A percentile compares a stretch with the other conserved stretches of the same genome.
These are phyloP conservation scores for Bugula neritina DNA, from an alignment of 2,888 invertebrate species.

Conservation along the genomic window DNA sequence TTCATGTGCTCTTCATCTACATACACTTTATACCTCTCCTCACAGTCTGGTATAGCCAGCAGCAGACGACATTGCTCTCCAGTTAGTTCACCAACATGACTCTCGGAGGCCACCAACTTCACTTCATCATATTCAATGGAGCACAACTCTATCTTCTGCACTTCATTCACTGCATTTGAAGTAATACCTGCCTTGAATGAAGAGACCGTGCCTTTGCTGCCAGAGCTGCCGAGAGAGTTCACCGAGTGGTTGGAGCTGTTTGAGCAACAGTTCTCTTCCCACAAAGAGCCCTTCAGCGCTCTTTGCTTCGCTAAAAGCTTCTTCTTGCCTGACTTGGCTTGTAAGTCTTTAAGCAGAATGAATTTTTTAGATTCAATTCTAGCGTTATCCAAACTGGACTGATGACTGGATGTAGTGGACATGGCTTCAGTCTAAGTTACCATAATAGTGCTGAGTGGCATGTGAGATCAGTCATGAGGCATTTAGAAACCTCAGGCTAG, in stretches of 20 bases:
- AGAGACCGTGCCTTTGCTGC: conserved; percentile 2
- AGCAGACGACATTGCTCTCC: conserved; percentile 22
- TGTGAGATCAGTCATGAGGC: no score
- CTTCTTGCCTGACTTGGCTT: neutral
- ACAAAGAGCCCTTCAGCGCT: conserved; percentile 23
- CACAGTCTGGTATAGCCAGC: conserved; percentile 24
- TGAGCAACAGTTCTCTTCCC: neutral
- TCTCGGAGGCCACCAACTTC: neutral
- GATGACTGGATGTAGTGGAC: conserved; percentile 22
- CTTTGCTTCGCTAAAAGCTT: neutral
- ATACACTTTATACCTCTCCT: conserved; percentile 19
- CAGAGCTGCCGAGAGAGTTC: conserved; percentile 15
- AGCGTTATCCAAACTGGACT: conserved; percentile 13
- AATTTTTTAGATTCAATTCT: conserved; percentile 7
- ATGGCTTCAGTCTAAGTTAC: neutral
- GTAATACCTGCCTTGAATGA: neutral
- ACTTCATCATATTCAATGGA: conserved; percentile 26
- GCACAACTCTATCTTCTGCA: neutral
- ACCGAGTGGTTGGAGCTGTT: conserved; percentile 18
- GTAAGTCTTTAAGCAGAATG: conserved; percentile 5
- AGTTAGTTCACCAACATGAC: neutral
- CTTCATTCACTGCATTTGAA: neutral
- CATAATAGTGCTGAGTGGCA: no score
- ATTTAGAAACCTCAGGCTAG: no score
- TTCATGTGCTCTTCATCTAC: neutral